Evolutionary conservation across 1,140 invertebrate species (phyloP).

Genomic region (Megalopta genalis): DNA sequence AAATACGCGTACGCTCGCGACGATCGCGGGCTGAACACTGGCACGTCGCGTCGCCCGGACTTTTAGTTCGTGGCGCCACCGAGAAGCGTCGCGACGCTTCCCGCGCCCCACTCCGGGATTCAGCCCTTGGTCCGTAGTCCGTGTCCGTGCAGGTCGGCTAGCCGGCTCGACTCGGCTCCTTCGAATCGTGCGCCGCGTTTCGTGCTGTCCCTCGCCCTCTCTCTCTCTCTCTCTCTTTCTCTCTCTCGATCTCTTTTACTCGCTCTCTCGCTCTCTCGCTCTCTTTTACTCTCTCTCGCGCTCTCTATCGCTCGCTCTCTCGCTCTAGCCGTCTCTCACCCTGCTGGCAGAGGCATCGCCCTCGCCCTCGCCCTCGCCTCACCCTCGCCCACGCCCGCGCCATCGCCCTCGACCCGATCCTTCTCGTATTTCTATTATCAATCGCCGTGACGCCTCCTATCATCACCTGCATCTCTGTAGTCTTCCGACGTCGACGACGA

Average conservation of each 20-base stretch:
- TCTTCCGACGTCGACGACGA: constrained; percentile 6
- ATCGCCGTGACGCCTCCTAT: constrained; percentile 16
- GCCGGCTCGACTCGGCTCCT: constrained; percentile 13
- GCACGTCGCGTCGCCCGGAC: constrained; percentile 71
- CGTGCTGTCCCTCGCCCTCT: constrained; percentile 19
- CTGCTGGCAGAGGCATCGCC: too few relatives aligned
- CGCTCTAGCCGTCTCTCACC: too few relatives aligned
- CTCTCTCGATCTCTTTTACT: too few relatives aligned
- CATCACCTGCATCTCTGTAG: constrained; percentile 18
- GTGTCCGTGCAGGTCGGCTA: not conserved
- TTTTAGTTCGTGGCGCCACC: constrained; percentile 78
- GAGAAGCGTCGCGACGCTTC: constrained; percentile 77
- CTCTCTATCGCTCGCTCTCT: too few relatives aligned
- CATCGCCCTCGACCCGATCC: constrained; percentile 3
- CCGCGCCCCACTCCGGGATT: constrained; percentile 46
- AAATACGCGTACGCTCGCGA: constrained; percentile 76
- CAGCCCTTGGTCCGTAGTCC: constrained; percentile 28
- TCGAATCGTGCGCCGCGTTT: constrained; percentile 41
- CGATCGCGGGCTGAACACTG: constrained; percentile 79
- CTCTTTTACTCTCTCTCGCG: too few relatives aligned
- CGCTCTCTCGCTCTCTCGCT: too few relatives aligned
- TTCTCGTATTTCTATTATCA: constrained; percentile 17
- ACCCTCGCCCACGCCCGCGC: not conserved
- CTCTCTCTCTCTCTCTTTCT: too few relatives aligned
- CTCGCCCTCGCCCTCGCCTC: too few relatives aligned